Percentiles rank a stretch among this genome's conserved stretches.
Evolutionary conservation across 2,113 vertebrate species (phyloP).

Genomic region (Gallinago jamesoni): DNA sequence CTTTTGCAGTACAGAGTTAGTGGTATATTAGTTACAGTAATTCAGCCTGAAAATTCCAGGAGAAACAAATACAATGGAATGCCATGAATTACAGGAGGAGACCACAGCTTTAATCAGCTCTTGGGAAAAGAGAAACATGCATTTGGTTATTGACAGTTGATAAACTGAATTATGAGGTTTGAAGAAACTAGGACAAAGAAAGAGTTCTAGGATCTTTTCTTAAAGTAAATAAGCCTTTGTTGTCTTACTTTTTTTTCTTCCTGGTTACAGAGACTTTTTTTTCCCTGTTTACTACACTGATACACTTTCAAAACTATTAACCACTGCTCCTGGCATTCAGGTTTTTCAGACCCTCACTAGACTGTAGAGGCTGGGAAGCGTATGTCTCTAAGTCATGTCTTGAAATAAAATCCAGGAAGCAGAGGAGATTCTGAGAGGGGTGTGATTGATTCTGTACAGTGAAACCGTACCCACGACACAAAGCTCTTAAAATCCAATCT

Average conservation of each 20-base stretch:
- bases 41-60: conserved; percentile 78
- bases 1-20: conserved; percentile 67
- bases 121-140: conserved; percentile 70
- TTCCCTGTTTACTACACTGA: neutral
- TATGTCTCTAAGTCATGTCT: neutral
- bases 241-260: neutral
- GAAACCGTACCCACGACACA: neutral
- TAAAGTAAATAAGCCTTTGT: conserved; percentile 12
- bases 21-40: conserved; percentile 79
- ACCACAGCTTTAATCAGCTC: conserved; percentile 78
- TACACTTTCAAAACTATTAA: neutral
- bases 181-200: conserved; percentile 23
- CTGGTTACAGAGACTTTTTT: neutral
- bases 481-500: neutral
- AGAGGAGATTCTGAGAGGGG: neutral
- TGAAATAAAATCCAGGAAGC: neutral
- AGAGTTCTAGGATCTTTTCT: neutral
- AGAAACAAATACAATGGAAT: conserved; percentile 76
- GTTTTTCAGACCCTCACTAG: neutral
- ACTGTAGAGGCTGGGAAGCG: neutral
- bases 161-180: conserved; percentile 57
- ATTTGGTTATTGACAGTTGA: conserved; percentile 72
- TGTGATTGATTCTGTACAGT: neutral
- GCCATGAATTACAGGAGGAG: conserved; percentile 67
- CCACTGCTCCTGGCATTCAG: neutral